Evolutionary conservation across 2,797 vertebrate genomes (phyloP).

Genomic region (Emydoidea blandingii): DNA sequence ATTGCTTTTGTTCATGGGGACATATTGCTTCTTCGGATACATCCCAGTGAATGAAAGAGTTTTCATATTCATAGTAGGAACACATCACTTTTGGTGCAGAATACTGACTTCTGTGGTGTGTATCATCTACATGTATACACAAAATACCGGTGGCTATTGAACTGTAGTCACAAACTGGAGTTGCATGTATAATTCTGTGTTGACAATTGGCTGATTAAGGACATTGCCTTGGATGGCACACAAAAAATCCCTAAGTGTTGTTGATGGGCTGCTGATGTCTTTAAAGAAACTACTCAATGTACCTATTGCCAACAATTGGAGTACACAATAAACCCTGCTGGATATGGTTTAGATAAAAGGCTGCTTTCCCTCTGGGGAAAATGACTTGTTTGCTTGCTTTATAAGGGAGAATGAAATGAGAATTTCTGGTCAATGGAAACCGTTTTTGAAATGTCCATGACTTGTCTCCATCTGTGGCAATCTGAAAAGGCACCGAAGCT

Average conservation of each 20-base stretch:
- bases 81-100: accelerated
- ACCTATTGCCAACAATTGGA: neutral
- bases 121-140: neutral
- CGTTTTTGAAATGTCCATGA: neutral
- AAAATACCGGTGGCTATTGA: neutral
- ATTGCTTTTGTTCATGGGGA: constrained; percentile 65
- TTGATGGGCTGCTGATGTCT: neutral
- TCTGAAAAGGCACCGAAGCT: accelerated
- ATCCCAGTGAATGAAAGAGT: neutral
- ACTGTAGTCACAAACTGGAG: neutral
- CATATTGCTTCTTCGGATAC: neutral
- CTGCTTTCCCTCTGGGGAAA: neutral
- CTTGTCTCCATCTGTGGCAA: neutral
- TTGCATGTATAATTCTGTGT: neutral
- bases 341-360: neutral
- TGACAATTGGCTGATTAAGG: neutral
- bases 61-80: neutral
- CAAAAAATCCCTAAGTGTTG: neutral
- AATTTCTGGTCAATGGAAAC: neutral
- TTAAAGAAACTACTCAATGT: neutral
- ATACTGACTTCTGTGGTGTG: accelerated
- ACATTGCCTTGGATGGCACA: neutral
- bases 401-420: neutral
- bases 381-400: neutral
- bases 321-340: neutral